These are phyloP conservation scores for Coelopa pilipes DNA, from an alignment of 2,888 invertebrate species.

Conservation along the genomic window DNA sequence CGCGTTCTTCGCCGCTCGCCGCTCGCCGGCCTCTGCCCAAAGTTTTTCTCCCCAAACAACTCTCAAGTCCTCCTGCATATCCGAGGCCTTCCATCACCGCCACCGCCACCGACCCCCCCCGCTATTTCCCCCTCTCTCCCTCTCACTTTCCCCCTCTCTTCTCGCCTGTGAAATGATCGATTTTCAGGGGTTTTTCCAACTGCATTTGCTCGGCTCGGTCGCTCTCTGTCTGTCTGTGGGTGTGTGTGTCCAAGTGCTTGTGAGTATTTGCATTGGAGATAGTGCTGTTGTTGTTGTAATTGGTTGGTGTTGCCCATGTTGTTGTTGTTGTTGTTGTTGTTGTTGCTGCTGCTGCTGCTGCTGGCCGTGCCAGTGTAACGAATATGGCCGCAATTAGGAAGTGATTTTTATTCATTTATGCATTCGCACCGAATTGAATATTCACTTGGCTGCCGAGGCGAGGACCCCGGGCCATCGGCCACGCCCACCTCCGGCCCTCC, in stretches of 20 bases:
- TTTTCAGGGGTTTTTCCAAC: conserved; percentile 3
- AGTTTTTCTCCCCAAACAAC: no score
- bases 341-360: conserved; percentile 5
- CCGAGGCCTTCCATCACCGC: no score
- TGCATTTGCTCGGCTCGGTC: not conserved
- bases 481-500: not conserved
- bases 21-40: no score
- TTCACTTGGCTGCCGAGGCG: conserved; percentile 18
- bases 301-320: conserved; percentile 7
- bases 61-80: no score
- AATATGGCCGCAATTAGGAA: conserved; percentile 32
- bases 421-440: conserved; percentile 29
- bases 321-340: not conserved
- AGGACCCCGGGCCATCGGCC: not conserved
- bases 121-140: not conserved
- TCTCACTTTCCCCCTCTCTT: not conserved
- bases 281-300: no score
- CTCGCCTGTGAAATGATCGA: conserved; percentile 9
- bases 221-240: not conserved
- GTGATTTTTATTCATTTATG: conserved; percentile 35
- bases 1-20: no score
- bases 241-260: not conserved
- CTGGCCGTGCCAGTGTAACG: conserved; percentile 20
- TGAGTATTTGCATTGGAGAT: not conserved
- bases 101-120: not conserved